These are phyloP conservation scores for Arctia plantaginis DNA, from an alignment of 2,888 invertebrate genomes.

Conservation along the genomic window DNA sequence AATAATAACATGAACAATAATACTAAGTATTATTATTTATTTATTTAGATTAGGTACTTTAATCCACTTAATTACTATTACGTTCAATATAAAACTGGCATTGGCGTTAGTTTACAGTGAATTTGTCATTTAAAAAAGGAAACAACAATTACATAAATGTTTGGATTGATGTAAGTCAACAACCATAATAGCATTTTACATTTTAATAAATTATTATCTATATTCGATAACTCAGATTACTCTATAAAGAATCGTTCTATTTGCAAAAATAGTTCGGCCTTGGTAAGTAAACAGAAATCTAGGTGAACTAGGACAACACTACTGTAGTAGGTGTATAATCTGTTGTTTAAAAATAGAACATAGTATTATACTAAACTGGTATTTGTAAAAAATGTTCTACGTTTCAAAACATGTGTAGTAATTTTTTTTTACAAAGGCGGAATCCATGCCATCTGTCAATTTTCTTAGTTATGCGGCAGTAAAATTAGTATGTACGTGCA, in stretches of 20 bases:
- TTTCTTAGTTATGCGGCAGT: neutral
- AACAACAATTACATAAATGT: neutral
- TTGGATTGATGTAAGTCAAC: neutral
- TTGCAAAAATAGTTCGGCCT: constrained; percentile 13
- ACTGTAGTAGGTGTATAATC: neutral
- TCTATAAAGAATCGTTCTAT: neutral
- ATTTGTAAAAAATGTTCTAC: neutral
- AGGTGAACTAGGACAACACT: neutral
- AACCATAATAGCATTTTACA: neutral
- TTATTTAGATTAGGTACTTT: neutral
- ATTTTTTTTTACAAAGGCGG: neutral
- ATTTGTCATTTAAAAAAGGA: neutral
- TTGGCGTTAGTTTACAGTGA: neutral
- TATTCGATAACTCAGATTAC: neutral
- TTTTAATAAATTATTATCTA: neutral
- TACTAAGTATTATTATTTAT: neutral
- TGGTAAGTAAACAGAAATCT: constrained; percentile 9
- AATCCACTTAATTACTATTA: neutral
- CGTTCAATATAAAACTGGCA: neutral
- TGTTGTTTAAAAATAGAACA: neutral
- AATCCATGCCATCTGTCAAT: neutral
- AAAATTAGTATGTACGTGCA: neutral
- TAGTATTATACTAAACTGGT: neutral
- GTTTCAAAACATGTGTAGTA: neutral
- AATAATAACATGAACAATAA: neutral